These are phyloP conservation scores for Chrysolina haemoptera DNA, from an alignment of 2,888 invertebrate species.

Conservation along the genomic window DNA sequence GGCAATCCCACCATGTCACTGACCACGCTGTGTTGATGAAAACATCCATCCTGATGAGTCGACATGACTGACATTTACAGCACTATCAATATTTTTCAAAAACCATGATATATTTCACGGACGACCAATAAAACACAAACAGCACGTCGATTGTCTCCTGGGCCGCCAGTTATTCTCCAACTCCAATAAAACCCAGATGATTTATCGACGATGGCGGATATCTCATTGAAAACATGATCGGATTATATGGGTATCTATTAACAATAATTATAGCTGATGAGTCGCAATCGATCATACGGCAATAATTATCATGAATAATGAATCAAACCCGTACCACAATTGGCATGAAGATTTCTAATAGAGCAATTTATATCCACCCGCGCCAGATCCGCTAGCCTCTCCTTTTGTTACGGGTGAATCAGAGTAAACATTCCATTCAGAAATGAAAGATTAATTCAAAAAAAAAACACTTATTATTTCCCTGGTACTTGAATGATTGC, in stretches of 20 bases:
- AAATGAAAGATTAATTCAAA: background rate
- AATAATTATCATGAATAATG: conserved; percentile 42
- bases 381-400: conserved; percentile 14
- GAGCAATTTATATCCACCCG: conserved; percentile 41
- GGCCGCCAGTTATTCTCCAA: background rate
- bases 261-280: conserved; percentile 39
- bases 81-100: background rate
- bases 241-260: conserved; percentile 35
- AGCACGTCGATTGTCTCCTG: conserved; percentile 12
- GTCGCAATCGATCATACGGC: conserved; percentile 38
- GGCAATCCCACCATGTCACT: too few relatives aligned
- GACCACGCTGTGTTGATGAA: background rate
- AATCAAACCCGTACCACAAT: conserved; percentile 19
- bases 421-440: conserved; percentile 7
- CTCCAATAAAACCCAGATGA: conserved; percentile 13
- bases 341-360: conserved; percentile 38
- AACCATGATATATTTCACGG: conserved; percentile 7
- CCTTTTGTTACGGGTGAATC: conserved; percentile 10
- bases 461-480: too few relatives aligned
- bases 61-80: conserved; percentile 12
- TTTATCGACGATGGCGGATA: conserved; percentile 15
- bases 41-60: background rate
- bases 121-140: conserved; percentile 3
- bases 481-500: too few relatives aligned
- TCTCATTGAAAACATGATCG: conserved; percentile 24